Conservation (phyloP, 2,113 vertebrate genomes). For the Phasianus colchicus region DNA sequence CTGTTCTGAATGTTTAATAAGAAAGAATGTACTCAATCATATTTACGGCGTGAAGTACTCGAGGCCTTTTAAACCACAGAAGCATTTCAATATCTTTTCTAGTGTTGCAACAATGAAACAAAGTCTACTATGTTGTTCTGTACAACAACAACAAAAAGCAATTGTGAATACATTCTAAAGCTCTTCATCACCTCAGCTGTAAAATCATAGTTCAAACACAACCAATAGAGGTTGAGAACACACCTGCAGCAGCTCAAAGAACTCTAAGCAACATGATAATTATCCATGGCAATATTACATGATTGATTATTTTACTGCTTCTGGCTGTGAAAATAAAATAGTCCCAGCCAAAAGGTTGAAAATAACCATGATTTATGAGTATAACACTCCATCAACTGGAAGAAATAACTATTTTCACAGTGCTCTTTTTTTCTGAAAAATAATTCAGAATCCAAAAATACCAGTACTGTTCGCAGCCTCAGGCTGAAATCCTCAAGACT, state of each 20-base stretch:
- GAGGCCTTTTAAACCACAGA: background rate
- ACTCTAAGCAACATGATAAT: slow-evolving; percentile 64
- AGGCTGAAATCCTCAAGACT: background rate
- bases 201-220: slow-evolving; percentile 51
- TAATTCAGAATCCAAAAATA: slow-evolving; percentile 23
- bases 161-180: slow-evolving; percentile 47
- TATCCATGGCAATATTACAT: slow-evolving; percentile 55
- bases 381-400: slow-evolving; percentile 54
- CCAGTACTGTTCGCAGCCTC: background rate
- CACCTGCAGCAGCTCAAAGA: slow-evolving; percentile 67
- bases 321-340: slow-evolving; percentile 68
- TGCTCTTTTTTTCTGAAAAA: background rate
- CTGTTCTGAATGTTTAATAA: background rate
- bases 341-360: slow-evolving; percentile 46
- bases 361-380: slow-evolving; percentile 66
- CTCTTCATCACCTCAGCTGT: slow-evolving; percentile 34
- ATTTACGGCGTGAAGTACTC: background rate
- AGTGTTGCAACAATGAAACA: background rate
- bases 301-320: slow-evolving; percentile 75
- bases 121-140: background rate
- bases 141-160: background rate
- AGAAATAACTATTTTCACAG: slow-evolving; percentile 38
- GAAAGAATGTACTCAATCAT: background rate
- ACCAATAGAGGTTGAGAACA: slow-evolving; percentile 16
- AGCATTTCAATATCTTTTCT: background rate